Base-by-base conservation (phyloP, 1,140 invertebrate genomes). In the Ceratosolen solmsi region DNA sequence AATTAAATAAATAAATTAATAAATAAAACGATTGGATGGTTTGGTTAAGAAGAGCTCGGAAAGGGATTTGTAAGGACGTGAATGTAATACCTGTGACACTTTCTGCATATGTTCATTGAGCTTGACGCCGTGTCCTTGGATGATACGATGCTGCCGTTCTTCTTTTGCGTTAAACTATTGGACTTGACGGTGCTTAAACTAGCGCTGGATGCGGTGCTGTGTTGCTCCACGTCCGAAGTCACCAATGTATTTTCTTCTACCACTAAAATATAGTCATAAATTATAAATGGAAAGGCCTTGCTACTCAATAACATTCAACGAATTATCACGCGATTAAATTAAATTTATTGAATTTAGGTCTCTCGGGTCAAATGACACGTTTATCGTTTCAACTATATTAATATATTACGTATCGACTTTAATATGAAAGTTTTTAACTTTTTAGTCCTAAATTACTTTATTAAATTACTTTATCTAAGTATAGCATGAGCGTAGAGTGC, bases 61-160 rank as follows among this genome's bases (percentile, higher is more conserved):
- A n/a, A n/a, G n/a, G n/a, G 20, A n/a, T 7, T 68, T 68, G 22
- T n/a, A 38, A n/a, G 15, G 17, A 71, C 27, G 36, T 36, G 20
- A 25, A 60, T 58, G 4, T 13, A 72, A 70, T 93, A 89, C 94
- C 92, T 89, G 93, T 93, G 90, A 94, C 93, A 83, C 94, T 90
- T 90, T 92, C 93, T 83, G 93, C 94, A 83, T 92, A 94, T 85
- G 93, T 93, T 83, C 93, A 92, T 84, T 91, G 94, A 86, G 93
- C 87, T 92, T 89, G 81, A 93, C 86, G 85, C 86, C 82, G 86
- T 88, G 58, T 90, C 90, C 68, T 86, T 91, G 22, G 86, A 87
- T 9, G 86, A 87, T 56, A 79, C 60, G 17, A 85, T 80, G 25
- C 85, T 89, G 22, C 87, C 88, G 60, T 89, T 91, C 72, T 88